Percentiles rank a stretch among this genome's conserved stretches.
Evolutionary conservation across 2,797 vertebrate species (phyloP).

Genomic region (Oryzias dopingdopingensis): DNA sequence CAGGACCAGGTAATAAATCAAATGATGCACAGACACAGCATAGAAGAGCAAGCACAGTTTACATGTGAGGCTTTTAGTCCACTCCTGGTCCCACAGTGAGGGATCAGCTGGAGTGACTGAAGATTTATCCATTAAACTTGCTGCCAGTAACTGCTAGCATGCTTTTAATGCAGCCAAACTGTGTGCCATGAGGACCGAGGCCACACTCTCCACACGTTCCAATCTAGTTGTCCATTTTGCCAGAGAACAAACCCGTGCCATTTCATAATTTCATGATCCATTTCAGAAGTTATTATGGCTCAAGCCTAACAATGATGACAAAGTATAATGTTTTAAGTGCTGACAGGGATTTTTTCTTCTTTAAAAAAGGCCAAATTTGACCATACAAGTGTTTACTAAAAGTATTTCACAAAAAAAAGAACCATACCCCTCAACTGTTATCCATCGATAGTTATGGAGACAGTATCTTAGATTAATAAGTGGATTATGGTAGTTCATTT

Average conservation of each 20-base stretch:
- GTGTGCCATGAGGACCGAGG: constrained; percentile 1
- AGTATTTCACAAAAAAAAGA: too few relatives aligned
- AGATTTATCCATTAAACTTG: constrained; percentile 40
- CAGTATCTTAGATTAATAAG: too few relatives aligned
- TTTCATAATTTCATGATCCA: neutral
- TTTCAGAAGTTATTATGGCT: too few relatives aligned
- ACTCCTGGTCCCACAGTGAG: constrained; percentile 17
- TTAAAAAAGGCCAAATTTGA: too few relatives aligned
- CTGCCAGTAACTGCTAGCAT: constrained; percentile 23
- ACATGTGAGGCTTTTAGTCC: constrained; percentile 26
- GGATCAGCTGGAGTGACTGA: constrained; percentile 29
- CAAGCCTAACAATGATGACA: too few relatives aligned
- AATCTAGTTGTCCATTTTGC: neutral
- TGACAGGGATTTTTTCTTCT: too few relatives aligned
- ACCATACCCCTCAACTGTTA: too few relatives aligned
- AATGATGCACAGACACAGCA: constrained; percentile 6
- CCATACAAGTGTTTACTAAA: too few relatives aligned
- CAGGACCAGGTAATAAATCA: constrained; percentile 21
- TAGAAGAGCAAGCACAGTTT: constrained; percentile 20
- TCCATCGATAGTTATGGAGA: too few relatives aligned
- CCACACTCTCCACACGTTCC: neutral
- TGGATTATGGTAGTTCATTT: too few relatives aligned
- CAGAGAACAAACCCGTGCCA: neutral
- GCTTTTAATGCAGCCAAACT: constrained; percentile 30
- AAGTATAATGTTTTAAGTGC: too few relatives aligned